A percentile compares a stretch with the other conserved stretches of the same genome.
Evolutionary conservation across 2,113 vertebrate genomes (phyloP).

Genomic region (Peromyscus californicus): DNA sequence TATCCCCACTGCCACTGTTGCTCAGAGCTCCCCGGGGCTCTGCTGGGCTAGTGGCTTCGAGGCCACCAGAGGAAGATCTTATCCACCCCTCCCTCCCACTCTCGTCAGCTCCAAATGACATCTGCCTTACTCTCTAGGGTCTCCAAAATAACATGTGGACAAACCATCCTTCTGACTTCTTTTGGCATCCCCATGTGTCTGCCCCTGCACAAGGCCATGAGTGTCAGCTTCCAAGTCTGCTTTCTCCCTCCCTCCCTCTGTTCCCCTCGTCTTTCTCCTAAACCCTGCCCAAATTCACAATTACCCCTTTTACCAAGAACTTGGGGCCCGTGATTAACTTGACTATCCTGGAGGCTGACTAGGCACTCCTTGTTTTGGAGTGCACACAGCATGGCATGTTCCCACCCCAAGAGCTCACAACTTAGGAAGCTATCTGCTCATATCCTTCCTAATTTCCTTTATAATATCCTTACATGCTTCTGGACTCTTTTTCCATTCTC

Average conservation of each 20-base stretch:
- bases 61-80: not conserved
- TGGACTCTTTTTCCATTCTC: not conserved
- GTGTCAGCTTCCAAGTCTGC: not conserved
- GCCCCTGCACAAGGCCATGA: not conserved
- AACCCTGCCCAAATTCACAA: not conserved
- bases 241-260: not conserved
- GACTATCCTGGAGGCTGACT: not conserved
- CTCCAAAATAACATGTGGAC: not conserved
- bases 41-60: not conserved
- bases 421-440: accelerated
- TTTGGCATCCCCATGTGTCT: not conserved
- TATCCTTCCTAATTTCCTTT: not conserved
- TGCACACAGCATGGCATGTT: not conserved
- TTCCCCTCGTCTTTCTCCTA: not conserved
- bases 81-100: not conserved
- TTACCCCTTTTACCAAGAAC: not conserved
- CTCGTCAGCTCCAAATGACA: not conserved
- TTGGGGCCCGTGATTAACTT: not conserved
- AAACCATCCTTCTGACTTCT: not conserved
- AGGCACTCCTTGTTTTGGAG: not conserved
- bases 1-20: not conserved
- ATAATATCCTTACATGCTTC: not conserved
- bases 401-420: not conserved
- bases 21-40: not conserved
- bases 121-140: not conserved